phyloP scores from a whole-genome alignment of 1,140 invertebrate genomes.

The Danaus melanippus region DNA sequence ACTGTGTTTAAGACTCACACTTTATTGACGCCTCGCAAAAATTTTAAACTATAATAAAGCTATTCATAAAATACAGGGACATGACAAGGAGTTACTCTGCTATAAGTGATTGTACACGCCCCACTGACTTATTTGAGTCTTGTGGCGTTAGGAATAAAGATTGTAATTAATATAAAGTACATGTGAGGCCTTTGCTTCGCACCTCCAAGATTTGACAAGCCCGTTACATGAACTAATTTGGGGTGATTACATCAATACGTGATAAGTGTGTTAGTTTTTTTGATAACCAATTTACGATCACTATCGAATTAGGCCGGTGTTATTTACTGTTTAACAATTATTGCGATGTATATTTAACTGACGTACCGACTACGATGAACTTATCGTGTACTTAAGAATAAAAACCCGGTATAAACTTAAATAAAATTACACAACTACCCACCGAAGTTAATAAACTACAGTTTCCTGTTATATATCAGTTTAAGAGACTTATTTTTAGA shows the following conservation, averaged over 20 bases:
- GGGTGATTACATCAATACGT: constrained; percentile 34
- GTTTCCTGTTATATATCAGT: too few relatives aligned
- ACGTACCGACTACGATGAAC: too few relatives aligned
- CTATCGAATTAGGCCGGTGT: constrained; percentile 17
- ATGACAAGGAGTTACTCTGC: constrained; percentile 27
- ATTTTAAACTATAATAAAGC: constrained; percentile 11
- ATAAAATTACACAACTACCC: too few relatives aligned
- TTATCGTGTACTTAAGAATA: too few relatives aligned
- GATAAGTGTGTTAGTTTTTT: constrained; percentile 27
- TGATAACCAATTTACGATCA: constrained; percentile 22
- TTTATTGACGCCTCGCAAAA: constrained; percentile 13
- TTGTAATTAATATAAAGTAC: neutral
- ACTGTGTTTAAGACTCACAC: too few relatives aligned
- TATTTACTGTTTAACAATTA: constrained; percentile 9
- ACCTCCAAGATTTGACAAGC: constrained; percentile 17
- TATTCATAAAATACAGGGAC: constrained; percentile 15
- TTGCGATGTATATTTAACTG: too few relatives aligned
- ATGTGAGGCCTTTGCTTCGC: too few relatives aligned
- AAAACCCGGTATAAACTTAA: too few relatives aligned
- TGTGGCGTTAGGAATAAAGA: constrained; percentile 3
- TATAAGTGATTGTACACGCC: constrained; percentile 39
- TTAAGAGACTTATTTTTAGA: too few relatives aligned
- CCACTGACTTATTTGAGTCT: neutral
- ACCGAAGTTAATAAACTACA: too few relatives aligned
- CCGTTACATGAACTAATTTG: constrained; percentile 52